phyloP scores from a whole-genome alignment of 2,113 vertebrate species.

The Argyrosomus japonicus region DNA sequence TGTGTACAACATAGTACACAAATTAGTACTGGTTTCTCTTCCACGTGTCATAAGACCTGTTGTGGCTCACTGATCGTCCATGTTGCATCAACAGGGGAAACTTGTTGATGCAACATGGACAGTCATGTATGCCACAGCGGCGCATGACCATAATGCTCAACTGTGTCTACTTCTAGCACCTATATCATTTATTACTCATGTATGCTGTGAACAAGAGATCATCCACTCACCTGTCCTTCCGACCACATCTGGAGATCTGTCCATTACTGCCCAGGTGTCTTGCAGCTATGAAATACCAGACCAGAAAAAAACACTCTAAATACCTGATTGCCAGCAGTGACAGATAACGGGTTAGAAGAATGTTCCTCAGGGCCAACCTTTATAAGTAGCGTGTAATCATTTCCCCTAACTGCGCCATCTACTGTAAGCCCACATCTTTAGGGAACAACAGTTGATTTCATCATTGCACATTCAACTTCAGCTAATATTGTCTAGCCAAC shows the following conservation, averaged over 20 bases:
- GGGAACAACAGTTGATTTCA: neutral
- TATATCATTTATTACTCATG: neutral
- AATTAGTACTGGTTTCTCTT: too few species aligned
- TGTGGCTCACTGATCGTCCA: too few species aligned
- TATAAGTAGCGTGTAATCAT: neutral
- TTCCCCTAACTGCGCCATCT: neutral
- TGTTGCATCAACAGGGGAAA: too few species aligned
- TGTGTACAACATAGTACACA: too few species aligned
- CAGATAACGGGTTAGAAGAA: too few species aligned
- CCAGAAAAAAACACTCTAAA: neutral
- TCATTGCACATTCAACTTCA: neutral
- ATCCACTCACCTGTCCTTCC: slow-evolving; percentile 9
- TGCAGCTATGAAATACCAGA: slow-evolving; percentile 20
- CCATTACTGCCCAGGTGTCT: neutral
- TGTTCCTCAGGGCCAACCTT: neutral
- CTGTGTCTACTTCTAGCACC: neutral
- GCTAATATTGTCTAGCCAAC: neutral
- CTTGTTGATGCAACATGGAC: too few species aligned
- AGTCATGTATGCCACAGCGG: neutral
- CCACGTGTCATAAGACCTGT: too few species aligned
- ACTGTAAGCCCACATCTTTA: neutral
- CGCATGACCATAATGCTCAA: neutral
- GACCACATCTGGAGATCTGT: neutral
- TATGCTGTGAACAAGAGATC: neutral
- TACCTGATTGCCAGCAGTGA: neutral